Percentiles rank a stretch among this genome's conserved stretches.
These are phyloP conservation scores for Merodon equestris DNA, from an alignment of 2,888 invertebrate species.

Conservation along the genomic window DNA sequence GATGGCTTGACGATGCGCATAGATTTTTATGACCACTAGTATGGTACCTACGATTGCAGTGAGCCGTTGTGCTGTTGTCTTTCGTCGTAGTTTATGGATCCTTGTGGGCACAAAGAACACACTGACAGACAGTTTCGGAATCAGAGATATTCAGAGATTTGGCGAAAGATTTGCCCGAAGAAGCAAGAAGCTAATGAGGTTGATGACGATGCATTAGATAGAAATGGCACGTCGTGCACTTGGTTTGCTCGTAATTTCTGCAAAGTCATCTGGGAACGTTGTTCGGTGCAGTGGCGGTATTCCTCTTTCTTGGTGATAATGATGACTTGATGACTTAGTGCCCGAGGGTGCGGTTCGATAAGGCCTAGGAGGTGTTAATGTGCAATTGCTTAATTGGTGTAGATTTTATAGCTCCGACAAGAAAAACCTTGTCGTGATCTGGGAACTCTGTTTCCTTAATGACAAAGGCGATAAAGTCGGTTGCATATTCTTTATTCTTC, in stretches of 20 bases:
- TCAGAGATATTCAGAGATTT: constrained; percentile 27
- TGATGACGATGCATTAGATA: constrained; percentile 67
- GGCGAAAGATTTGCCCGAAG: neutral
- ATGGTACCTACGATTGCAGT: neutral
- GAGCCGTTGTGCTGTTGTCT: neutral
- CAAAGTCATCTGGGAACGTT: constrained; percentile 65
- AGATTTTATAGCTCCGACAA: too few species aligned
- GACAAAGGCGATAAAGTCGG: too few species aligned
- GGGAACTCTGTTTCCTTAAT: too few species aligned
- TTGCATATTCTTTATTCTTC: too few species aligned
- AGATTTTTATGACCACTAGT: constrained; percentile 66
- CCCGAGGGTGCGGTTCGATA: too few species aligned
- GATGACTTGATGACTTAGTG: too few species aligned
- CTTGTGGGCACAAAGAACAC: constrained; percentile 42
- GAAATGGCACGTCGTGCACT: constrained; percentile 60
- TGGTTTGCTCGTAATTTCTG: constrained; percentile 38
- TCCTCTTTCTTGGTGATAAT: neutral
- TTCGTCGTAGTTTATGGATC: constrained; percentile 47
- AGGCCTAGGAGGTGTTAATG: neutral
- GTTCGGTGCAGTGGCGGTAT: neutral
- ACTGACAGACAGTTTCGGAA: constrained; percentile 11
- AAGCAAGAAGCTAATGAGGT: constrained; percentile 62
- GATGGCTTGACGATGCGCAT: constrained; percentile 65
- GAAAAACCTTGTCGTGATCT: too few species aligned
- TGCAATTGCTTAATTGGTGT: neutral